phyloP scores from a whole-genome alignment of 2,113 vertebrate species.

The Pongo abelii region DNA sequence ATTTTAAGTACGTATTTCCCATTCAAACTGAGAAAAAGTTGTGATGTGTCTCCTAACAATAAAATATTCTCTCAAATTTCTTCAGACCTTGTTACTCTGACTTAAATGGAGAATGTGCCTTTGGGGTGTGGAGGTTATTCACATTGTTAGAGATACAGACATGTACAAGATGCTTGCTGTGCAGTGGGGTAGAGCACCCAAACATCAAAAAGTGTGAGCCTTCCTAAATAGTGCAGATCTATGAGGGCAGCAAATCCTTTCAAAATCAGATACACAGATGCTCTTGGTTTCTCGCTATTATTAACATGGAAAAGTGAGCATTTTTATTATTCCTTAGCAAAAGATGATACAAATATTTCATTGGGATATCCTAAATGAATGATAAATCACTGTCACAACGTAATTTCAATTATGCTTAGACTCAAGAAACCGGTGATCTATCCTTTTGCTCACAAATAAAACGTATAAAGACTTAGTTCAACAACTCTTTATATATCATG shows the following conservation, averaged over 20 bases:
- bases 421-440: not conserved
- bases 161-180: not conserved
- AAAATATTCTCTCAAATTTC: not conserved
- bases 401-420: not conserved
- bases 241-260: not conserved
- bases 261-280: not conserved
- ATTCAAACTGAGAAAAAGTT: not conserved
- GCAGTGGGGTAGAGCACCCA: fast-evolving
- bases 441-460: not conserved
- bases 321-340: not conserved
- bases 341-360: not conserved
- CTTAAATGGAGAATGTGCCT: not conserved
- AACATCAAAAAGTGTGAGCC: fast-evolving
- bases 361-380: not conserved
- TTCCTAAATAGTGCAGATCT: not conserved
- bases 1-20: not conserved
- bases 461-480: not conserved
- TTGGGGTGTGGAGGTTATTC: not conserved
- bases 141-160: not conserved
- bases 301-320: not conserved
- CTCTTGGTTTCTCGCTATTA: not conserved
- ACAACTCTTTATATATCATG: not conserved
- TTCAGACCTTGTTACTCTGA: not conserved
- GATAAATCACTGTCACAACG: not conserved
- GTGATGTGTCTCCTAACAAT: not conserved